Base-by-base conservation (phyloP, 2,797 vertebrate species). In the Nannoperca obscura region DNA sequence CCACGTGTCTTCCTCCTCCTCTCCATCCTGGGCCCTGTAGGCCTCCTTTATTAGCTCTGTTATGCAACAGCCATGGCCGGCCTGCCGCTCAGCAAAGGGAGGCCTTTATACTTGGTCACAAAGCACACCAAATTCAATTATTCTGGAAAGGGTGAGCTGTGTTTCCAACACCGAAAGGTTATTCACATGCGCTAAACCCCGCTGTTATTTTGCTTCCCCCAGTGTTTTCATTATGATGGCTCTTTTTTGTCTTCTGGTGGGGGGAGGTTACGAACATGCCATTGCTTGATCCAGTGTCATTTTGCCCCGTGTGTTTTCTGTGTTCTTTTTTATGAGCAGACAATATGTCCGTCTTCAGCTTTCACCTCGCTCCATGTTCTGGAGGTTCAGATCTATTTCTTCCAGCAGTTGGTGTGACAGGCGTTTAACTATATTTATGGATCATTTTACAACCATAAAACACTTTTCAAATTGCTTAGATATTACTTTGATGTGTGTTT, bases 91-190 rank as follows among this genome's bases (percentile, higher is more conserved):
- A 68, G 91, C 92, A 90, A 90, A 91, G 92, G 93, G 91, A 88
- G 87, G 85, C 88, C 90, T 95, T 95, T 95, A 94, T 95, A 69
- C 87, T 86, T 88, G 93, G 88, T 93, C 91, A 95, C 93, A 94
- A 95, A 96, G 94, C 93, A 92, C 91, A 91, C 82, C 92, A 95
- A 95, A 95, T 95, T 94, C 86, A 95, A 94, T 95, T 94, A 95
- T 95, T 94, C 91, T 94, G 92, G 91, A 94, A 93, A 95, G 93
- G 89, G 86, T 87, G 90, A 94, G 93, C 90, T 85, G 91, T 92
- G 92, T 91, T 94, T 92, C 89, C 93, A 93, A 88, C 84, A 50
- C 87, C 81, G 70, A 93, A 83, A 92, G 92, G 91, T 94, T 93
- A 93, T 94, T 94, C 91, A 94, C 92, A 93, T 92, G 89, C 88